Conservation (phyloP, 2,888 invertebrate species). For the Polia nebulosa region DNA sequence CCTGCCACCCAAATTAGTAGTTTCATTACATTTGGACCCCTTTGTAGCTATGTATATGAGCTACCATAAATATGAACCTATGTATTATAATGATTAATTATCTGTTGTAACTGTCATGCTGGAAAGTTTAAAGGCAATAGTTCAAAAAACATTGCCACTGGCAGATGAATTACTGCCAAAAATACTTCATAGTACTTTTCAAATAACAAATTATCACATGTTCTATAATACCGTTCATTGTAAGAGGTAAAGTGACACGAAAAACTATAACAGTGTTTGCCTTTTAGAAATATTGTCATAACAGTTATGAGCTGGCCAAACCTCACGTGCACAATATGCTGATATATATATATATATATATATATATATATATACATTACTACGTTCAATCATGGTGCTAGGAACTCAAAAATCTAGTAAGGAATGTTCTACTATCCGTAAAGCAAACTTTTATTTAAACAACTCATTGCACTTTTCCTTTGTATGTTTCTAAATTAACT, state of each 20-base stretch:
- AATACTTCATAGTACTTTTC: neutral
- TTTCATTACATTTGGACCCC: neutral
- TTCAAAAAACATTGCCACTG: neutral
- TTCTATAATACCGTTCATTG: neutral
- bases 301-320: neutral
- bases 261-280: conserved; percentile 26
- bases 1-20: neutral
- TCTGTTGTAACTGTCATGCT: neutral
- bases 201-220: neutral
- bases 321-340: conserved; percentile 1
- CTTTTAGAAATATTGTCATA: conserved; percentile 11
- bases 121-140: neutral
- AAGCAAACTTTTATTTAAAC: neutral
- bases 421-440: neutral
- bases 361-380: neutral
- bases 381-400: neutral
- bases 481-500: neutral
- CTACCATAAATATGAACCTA: neutral
- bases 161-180: neutral
- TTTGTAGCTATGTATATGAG: neutral
- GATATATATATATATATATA: neutral
- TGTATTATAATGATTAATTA: no score
- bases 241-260: conserved; percentile 33
- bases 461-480: conserved; percentile 13
- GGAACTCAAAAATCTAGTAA: neutral